phyloP scores from a whole-genome alignment of 2,113 vertebrate species.

The Sinocyclocheilus anshuiensis region DNA sequence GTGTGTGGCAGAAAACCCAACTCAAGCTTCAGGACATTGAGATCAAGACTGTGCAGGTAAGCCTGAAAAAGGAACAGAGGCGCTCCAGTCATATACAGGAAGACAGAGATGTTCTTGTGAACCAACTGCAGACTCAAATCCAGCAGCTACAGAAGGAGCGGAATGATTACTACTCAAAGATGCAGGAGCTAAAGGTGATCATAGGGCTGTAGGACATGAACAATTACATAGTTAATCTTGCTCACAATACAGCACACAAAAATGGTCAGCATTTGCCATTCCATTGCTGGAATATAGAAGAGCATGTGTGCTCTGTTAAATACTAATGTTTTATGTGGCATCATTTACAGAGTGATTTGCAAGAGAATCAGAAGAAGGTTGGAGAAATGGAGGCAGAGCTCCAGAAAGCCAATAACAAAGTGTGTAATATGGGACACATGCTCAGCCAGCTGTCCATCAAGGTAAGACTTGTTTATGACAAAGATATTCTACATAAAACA shows the following conservation, averaged over 20 bases:
- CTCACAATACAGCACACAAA: not conserved
- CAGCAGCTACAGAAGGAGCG: constrained; percentile 83
- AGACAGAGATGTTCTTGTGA: constrained; percentile 78
- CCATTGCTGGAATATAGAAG: not conserved
- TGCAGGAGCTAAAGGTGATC: constrained; percentile 66
- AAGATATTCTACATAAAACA: not conserved
- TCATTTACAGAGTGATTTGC: constrained; percentile 82
- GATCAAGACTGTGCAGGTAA: constrained; percentile 81
- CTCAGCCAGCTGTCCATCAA: constrained; percentile 93
- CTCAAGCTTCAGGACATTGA: constrained; percentile 87
- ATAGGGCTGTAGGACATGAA: not conserved
- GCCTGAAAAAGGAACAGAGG: constrained; percentile 86
- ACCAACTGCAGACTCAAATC: constrained; percentile 83
- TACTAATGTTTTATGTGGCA: not conserved
- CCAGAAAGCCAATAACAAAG: constrained; percentile 89
- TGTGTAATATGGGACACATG: constrained; percentile 86
- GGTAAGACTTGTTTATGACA: constrained; percentile 70
- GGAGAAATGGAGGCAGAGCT: constrained; percentile 84
- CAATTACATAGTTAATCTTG: not conserved
- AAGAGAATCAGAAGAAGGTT: constrained; percentile 83
- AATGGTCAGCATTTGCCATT: not conserved
- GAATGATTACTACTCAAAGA: constrained; percentile 81
- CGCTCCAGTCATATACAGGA: constrained; percentile 77
- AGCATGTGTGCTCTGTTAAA: not conserved
- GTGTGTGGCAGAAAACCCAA: constrained; percentile 82